phyloP scores from a whole-genome alignment of 1,140 invertebrate species.

The Hycleus cichorii region DNA sequence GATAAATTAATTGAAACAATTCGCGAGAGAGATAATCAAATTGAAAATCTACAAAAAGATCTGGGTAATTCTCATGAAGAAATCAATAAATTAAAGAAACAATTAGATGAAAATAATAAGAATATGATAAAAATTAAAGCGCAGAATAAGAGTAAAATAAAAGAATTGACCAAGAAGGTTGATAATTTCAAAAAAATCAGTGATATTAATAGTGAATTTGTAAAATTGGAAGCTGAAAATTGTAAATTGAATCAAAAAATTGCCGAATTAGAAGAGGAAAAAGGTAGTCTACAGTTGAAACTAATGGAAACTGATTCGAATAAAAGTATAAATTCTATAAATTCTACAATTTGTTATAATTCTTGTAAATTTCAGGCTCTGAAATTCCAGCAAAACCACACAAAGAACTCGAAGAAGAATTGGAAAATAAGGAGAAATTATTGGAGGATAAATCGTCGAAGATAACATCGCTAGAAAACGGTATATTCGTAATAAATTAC shows the following conservation, averaged over 20 bases:
- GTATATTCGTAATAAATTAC: not conserved
- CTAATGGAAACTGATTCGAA: conserved; percentile 27
- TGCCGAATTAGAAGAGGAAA: conserved; percentile 78
- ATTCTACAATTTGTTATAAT: not conserved
- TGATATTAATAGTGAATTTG: conserved; percentile 61
- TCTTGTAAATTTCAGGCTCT: conserved; percentile 2
- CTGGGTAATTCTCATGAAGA: conserved; percentile 38
- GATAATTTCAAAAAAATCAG: conserved; percentile 66
- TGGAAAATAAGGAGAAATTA: not conserved
- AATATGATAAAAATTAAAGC: conserved; percentile 79
- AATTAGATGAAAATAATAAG: conserved; percentile 69
- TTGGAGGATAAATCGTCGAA: conserved; percentile 26
- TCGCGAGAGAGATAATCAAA: conserved; percentile 43
- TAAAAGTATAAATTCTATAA: conserved; percentile 23
- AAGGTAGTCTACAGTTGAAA: conserved; percentile 45
- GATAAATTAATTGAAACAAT: conserved; percentile 32
- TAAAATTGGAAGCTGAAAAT: conserved; percentile 50
- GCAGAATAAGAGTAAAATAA: conserved; percentile 70
- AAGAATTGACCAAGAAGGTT: conserved; percentile 74
- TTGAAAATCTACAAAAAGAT: conserved; percentile 45
- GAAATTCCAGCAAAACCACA: not conserved
- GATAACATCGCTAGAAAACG: conserved; percentile 23
- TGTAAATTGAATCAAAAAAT: conserved; percentile 66
- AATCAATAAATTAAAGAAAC: conserved; percentile 44
- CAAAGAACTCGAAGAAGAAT: conserved; percentile 1